Base-by-base conservation (phyloP, 2,888 invertebrate species). In the Pollenia angustigena region DNA sequence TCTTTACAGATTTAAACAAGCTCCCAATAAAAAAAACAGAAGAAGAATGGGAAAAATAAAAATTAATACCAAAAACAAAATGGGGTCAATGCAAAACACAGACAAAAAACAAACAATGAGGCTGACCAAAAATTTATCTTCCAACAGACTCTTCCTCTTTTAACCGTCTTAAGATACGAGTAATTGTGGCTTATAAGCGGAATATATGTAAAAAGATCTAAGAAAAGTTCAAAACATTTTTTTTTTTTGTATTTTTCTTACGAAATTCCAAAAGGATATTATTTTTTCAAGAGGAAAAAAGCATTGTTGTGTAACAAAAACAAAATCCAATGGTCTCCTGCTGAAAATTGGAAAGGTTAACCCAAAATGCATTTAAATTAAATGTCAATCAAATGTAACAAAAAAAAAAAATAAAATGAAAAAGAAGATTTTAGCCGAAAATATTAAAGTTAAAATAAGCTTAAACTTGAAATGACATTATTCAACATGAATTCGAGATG, bases 361-460 rank as follows among this genome's bases (percentile, higher is more conserved):
- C 85, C 87, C 83, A 85, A 89, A 89, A 89, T 87, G 88, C 88
- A 89, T 89, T 89, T 89, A 89, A 89, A 89, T 89, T 89, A 89
- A 89, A 89, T 89, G 89, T 89, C 89, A 89, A 89, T 89, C 89
- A 89, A 89, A 87, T 84, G 84, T 78, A 78, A 76, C 58, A 64
- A 60, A 86, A 69, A 50, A 50, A 68, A 50, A 79, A 44, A 42
- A 50, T 72, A 44, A 50, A 72, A 46, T 32, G 12, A 54, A 50
- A 23, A 71, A 75, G 81, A 72, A 52, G 74, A 74, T 79, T 76
- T 75, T 71, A 42, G 58, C 66, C 82, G 62, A 85, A 85, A 87
- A 72, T 71, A 62, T 72, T 79, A 69, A 88, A 85, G 56, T 48
- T 69, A 86, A 87, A 85, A 82, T 79, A 80, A 78, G 71, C 81